These are phyloP conservation scores for Arvicanthis niloticus DNA, from an alignment of 2,113 vertebrate species.

Conservation along the genomic window DNA sequence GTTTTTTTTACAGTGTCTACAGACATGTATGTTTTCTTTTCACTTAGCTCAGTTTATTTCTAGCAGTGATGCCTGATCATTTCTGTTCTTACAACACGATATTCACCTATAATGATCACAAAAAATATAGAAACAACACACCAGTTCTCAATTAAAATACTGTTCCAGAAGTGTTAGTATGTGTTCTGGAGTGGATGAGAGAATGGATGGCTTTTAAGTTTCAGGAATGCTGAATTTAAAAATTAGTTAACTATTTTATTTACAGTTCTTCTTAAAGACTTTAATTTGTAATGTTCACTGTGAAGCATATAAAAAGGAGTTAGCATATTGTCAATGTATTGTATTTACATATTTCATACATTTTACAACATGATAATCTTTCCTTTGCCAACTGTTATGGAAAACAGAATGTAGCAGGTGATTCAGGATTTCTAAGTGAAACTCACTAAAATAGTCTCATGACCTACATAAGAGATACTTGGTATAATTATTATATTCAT, in stretches of 20 bases:
- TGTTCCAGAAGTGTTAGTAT: slow-evolving; percentile 5
- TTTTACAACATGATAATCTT: background rate
- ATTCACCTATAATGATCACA: background rate
- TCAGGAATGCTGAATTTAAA: background rate
- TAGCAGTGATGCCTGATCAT: background rate
- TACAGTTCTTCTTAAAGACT: background rate
- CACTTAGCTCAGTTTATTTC: background rate
- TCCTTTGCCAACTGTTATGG: background rate
- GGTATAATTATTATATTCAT: background rate
- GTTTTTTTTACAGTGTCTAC: background rate
- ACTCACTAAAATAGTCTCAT: slow-evolving; percentile 18
- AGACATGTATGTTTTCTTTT: background rate
- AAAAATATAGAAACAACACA: background rate
- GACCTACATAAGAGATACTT: background rate
- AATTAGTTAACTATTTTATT: background rate
- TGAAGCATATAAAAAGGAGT: background rate
- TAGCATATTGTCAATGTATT: background rate
- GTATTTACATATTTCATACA: background rate
- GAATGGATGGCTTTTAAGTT: background rate
- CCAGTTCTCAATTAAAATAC: slow-evolving; percentile 24
- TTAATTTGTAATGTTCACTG: background rate
- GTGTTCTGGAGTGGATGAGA: background rate
- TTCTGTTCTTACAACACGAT: background rate
- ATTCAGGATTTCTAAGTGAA: background rate
- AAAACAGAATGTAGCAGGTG: background rate